Percentiles rank a stretch among this genome's conserved stretches.
These are phyloP conservation scores for Hylia prasina DNA, from an alignment of 2,113 vertebrate genomes.

Conservation along the genomic window DNA sequence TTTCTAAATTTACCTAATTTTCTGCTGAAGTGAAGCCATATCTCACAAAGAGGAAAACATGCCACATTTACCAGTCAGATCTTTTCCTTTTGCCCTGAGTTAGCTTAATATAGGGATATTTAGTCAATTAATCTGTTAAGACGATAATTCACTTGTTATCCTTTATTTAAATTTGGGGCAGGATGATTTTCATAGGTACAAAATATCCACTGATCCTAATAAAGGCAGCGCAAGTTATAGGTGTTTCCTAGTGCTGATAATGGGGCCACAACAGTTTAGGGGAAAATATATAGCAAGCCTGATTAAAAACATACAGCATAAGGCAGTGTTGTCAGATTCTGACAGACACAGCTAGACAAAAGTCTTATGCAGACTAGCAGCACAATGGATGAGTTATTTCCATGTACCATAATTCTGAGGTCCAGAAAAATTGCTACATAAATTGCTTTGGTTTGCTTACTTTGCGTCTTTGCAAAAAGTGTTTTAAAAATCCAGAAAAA, in stretches of 20 bases:
- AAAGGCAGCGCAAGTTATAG: background rate
- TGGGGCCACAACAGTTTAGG: background rate
- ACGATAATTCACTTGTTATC: background rate
- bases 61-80: background rate
- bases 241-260: background rate
- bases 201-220: background rate
- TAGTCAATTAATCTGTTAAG: background rate
- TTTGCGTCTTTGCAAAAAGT: background rate
- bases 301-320: background rate
- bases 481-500: background rate
- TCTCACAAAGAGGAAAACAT: background rate
- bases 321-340: background rate
- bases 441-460: background rate
- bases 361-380: background rate
- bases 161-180: background rate
- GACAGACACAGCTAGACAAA: background rate
- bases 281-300: background rate
- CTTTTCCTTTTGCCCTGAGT: background rate
- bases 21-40: background rate
- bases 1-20: background rate
- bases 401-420: background rate
- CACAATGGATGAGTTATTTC: background rate
- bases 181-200: background rate
- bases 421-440: background rate
- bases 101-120: background rate